Base-by-base conservation (phyloP, 1,140 invertebrate genomes). In the Globodera ellingtonae region DNA sequence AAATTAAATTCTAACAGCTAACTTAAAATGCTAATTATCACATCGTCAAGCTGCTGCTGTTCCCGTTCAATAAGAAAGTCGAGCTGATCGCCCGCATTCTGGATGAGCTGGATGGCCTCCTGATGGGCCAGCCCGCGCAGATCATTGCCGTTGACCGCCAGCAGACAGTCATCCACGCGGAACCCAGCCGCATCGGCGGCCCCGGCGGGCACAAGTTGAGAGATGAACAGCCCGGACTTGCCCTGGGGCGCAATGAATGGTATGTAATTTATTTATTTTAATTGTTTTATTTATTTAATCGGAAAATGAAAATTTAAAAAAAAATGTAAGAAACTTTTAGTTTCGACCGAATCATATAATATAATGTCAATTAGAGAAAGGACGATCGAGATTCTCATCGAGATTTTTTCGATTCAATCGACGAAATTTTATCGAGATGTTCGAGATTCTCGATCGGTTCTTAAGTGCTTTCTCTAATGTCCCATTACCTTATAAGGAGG, bases 201-300 rank as follows among this genome's bases (percentile, higher is more conserved):
- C 46, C 95, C 95, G 89, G 93, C 94, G 86, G 94, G 93, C n/a
- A 95, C 94, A 50, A 99, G 94, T 87, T 94, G 92, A 18, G 92
- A 92, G 52, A 92, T 90, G 86, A 92, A 92, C 47, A 92, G 90
- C 78, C 91, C 90, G 15, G 77, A 73, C 70, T 87, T 84, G n/a
- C 81, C 81, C 73, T 84, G 59, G 21, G 47, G 52, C n/a, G 47
- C 78, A 56, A 24, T 24, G 24, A 24, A 24, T 24, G 24, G 24
- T 24, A 24, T 24, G 24, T 24, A 24, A 24, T 24, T 24, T 24
- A 24, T 35, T 35, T 35, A 35, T 35, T 35, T 35, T 35, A 82
- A 81, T 62, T 6, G 21, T 82, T 24, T 18, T 13, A 74, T 52
- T 50, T 50, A n/a, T 56, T 56, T 56, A 24, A 10, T 35, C 7